Conservation (phyloP, 1,140 invertebrate species). For the Hypsibius dujardini region DNA sequence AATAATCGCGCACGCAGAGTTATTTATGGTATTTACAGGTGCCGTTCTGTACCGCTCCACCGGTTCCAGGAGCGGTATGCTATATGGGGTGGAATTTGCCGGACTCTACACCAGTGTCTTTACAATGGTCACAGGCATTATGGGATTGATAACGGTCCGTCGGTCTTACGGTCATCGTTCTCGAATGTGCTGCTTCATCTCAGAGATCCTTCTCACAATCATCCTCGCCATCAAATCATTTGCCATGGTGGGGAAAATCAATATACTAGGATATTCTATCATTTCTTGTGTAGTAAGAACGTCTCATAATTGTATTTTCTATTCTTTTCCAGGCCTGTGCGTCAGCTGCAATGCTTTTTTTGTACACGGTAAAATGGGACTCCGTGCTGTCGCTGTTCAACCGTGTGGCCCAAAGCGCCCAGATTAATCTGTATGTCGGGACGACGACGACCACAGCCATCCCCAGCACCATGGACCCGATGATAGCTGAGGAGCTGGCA, state of each 20-base stretch:
- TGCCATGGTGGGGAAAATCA: background rate
- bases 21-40: background rate
- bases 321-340: background rate
- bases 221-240: background rate
- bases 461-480: background rate
- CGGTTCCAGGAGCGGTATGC: background rate
- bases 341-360: background rate
- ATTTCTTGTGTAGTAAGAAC: too few relatives aligned
- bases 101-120: background rate
- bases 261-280: too few relatives aligned
- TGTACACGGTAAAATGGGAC: background rate
- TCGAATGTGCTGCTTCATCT: background rate
- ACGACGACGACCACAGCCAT: background rate
- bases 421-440: background rate
- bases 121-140: constrained; percentile 1
- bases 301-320: too few relatives aligned
- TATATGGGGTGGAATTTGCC: constrained; percentile 1
- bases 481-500: background rate
- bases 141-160: background rate
- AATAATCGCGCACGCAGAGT: background rate
- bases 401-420: background rate
- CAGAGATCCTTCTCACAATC: background rate
- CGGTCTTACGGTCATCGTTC: background rate
- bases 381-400: background rate
- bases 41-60: background rate